A percentile compares a stretch with the other conserved stretches of the same genome.
Conservation (phyloP, 2,797 vertebrate species). For the Propithecus deckenii region DNA sequence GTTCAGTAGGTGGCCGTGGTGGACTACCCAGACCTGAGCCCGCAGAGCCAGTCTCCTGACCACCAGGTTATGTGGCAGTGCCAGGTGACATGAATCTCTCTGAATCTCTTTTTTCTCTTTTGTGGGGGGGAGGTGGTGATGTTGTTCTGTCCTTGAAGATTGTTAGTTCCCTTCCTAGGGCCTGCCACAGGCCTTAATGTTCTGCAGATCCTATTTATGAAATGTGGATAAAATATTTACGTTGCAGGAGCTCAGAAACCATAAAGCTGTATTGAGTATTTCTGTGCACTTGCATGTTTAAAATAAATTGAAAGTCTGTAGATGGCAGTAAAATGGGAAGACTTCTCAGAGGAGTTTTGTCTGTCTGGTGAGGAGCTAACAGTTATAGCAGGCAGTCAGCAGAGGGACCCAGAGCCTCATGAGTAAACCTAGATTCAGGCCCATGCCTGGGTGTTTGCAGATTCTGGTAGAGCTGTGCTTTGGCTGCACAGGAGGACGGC, state of each 20-base stretch:
- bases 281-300: neutral
- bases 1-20: neutral
- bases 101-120: neutral
- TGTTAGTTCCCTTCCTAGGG: neutral
- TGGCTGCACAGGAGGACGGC: neutral
- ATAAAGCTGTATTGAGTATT: neutral
- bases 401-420: conserved; percentile 81
- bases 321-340: neutral
- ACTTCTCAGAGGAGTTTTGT: neutral
- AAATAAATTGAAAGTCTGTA: neutral
- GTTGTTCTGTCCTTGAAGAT: neutral
- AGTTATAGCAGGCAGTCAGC: conserved; percentile 63
- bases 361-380: neutral
- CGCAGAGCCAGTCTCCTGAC: neutral
- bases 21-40: neutral
- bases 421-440: conserved; percentile 13
- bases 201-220: neutral
- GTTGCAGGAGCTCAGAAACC: neutral
- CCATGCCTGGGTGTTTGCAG: neutral
- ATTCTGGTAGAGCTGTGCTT: neutral
- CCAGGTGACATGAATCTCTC: neutral
- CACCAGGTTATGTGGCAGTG: neutral
- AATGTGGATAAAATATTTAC: neutral
- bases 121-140: neutral
- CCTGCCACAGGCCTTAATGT: neutral